Evolutionary conservation across 2,113 vertebrate species (phyloP).

Genomic region (Macquaria australasica): DNA sequence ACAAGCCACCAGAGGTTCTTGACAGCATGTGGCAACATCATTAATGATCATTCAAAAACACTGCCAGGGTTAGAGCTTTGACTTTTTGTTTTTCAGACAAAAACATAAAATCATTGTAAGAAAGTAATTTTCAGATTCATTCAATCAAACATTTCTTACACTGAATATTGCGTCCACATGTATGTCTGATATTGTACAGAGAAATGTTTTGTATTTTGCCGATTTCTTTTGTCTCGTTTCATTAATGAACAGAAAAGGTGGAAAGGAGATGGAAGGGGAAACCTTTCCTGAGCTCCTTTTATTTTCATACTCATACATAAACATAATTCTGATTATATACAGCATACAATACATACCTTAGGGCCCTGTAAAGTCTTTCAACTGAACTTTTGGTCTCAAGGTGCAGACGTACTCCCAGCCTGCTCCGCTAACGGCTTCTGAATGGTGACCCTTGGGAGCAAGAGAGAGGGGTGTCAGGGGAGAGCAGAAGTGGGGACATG

Average conservation of each 20-base stretch:
- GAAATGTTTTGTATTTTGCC: not conserved
- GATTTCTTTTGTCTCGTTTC: not conserved
- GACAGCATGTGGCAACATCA: not conserved
- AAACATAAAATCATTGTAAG: not conserved
- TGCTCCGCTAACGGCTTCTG: constrained; percentile 38
- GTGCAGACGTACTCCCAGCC: constrained; percentile 47
- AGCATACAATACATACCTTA: not conserved
- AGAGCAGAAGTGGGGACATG: constrained; percentile 25
- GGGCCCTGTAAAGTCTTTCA: constrained; percentile 21
- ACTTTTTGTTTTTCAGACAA: not conserved
- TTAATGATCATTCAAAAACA: not conserved
- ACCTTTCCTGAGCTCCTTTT: not conserved
- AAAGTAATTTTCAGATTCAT: not conserved
- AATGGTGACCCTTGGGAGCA: constrained; percentile 50
- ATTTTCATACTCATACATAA: not conserved
- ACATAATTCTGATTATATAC: constrained; percentile 7
- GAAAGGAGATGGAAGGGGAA: not conserved
- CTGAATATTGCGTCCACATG: not conserved
- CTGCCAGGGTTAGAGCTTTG: not conserved
- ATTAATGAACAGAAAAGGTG: not conserved
- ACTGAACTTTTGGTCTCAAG: constrained; percentile 39
- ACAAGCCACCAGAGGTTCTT: not conserved
- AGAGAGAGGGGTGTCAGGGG: constrained; percentile 28
- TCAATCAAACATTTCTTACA: not conserved
- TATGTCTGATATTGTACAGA: not conserved